Evolutionary conservation across 2,888 invertebrate genomes (phyloP).

Genomic region (Microctonus hyperodae): DNA sequence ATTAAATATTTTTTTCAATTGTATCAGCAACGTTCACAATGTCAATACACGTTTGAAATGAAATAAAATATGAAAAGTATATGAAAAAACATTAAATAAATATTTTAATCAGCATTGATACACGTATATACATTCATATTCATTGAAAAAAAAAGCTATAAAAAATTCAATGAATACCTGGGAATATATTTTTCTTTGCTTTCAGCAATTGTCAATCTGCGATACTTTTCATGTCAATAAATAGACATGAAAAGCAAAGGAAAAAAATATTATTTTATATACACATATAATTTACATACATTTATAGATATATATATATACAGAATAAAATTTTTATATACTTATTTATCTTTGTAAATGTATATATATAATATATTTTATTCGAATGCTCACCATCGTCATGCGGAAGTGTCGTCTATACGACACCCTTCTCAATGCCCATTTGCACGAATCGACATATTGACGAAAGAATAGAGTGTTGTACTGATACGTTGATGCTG

Average conservation of each 20-base stretch:
- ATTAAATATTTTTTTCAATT: no score
- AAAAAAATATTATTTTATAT: background rate
- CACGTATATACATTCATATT: no score
- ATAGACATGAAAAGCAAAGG: background rate
- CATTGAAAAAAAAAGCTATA: no score
- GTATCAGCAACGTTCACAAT: no score
- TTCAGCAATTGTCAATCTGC: background rate
- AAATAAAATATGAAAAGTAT: no score
- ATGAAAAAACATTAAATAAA: no score
- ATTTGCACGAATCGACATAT: slow-evolving; percentile 22
- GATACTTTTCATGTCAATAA: background rate
- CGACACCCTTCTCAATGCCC: slow-evolving; percentile 23
- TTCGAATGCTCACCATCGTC: background rate
- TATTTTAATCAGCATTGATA: no score
- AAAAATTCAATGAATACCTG: no score
- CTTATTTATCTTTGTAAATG: background rate
- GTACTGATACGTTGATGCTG: no score
- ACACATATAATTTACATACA: no score
- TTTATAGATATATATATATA: no score
- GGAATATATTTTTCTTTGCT: background rate
- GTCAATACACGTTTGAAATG: no score
- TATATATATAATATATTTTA: slow-evolving; percentile 8
- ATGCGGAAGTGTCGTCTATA: background rate
- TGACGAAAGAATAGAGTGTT: background rate
- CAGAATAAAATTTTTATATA: background rate